Evolutionary conservation across 2,113 vertebrate genomes (phyloP), one percentile per base, ranked within the genome.

Genomic region (Sylvia atricapilla): DNA sequence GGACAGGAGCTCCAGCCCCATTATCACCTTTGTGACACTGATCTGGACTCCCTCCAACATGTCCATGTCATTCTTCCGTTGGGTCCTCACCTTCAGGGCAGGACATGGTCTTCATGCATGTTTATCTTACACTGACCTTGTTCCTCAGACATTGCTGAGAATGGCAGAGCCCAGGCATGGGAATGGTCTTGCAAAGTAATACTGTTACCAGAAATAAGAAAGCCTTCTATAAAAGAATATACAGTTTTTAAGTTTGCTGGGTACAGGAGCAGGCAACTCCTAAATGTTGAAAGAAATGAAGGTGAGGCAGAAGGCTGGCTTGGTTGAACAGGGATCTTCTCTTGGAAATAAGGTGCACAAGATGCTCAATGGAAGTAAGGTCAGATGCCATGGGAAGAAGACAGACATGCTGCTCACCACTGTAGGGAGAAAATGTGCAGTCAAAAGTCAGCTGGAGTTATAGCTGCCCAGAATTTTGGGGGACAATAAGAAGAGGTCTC

Each of bases 251-350:
- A 24, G 7, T 68, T 43, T 58, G 47, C 50, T 82, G 10, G 30
- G 44, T 35, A 35, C 30, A 25, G n/a, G 25, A 87, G 41, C 58
- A 72, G 21, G 13, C 21, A 49, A 35, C 19, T 56, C 31, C 30
- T 64, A 43, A 72, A 22, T 35, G 14, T 15, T 22, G 31, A 31
- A 56, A 49, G 21, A 49, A 55, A 56, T 6, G 2, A 20, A 31
- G 43, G 21, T 0, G 0, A 64, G 31, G 31, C 14, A 35, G 49
- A 80, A 49, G 14, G 9, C 24, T 1, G 2, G 17, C 35, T 64
- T 64, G 14, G 14, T 47, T 35, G 35, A 49, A 49, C 6, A 35
- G 24, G 11, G 35, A 35, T 56, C 9, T 27, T 41, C 27, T 64
- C n/a, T 31, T 43, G 43, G 58, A 64, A 64, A 56, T 41, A 27